Evolutionary conservation across 2,888 invertebrate species (phyloP).

Genomic region (Polia nebulosa): DNA sequence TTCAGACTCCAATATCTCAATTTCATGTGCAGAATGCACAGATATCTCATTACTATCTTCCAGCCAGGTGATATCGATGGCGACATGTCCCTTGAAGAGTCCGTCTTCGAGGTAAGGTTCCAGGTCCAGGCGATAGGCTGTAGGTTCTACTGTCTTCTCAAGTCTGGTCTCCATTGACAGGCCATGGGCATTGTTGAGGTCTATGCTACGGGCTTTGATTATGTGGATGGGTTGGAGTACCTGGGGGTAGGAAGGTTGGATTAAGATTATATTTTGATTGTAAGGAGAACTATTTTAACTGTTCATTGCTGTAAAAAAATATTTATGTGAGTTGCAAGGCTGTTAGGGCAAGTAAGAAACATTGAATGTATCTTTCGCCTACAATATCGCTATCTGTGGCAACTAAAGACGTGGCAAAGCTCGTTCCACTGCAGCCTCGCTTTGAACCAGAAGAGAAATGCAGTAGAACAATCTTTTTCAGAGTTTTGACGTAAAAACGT

Average conservation of each 20-base stretch:
- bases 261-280: background rate
- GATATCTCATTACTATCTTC: constrained; percentile 92
- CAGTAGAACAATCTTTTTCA: too few relatives aligned
- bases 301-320: too few relatives aligned
- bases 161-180: constrained; percentile 92
- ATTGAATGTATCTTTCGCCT: too few relatives aligned
- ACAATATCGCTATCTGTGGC: too few relatives aligned
- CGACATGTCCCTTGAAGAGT: constrained; percentile 93
- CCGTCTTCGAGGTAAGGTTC: constrained; percentile 93
- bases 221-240: constrained; percentile 75
- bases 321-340: too few relatives aligned
- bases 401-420: too few relatives aligned
- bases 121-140: constrained; percentile 92
- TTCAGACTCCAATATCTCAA: constrained; percentile 90
- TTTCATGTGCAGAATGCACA: constrained; percentile 92
- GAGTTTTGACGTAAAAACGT: too few relatives aligned
- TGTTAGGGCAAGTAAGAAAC: too few relatives aligned
- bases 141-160: constrained; percentile 92
- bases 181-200: constrained; percentile 93
- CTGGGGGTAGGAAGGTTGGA: constrained; percentile 46
- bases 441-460: too few relatives aligned
- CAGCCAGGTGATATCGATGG: constrained; percentile 93
- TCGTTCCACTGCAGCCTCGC: too few relatives aligned
- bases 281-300: too few relatives aligned
- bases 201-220: constrained; percentile 92